phyloP scores from a whole-genome alignment of 2,797 vertebrate species.

The Onychomys leucogaster region DNA sequence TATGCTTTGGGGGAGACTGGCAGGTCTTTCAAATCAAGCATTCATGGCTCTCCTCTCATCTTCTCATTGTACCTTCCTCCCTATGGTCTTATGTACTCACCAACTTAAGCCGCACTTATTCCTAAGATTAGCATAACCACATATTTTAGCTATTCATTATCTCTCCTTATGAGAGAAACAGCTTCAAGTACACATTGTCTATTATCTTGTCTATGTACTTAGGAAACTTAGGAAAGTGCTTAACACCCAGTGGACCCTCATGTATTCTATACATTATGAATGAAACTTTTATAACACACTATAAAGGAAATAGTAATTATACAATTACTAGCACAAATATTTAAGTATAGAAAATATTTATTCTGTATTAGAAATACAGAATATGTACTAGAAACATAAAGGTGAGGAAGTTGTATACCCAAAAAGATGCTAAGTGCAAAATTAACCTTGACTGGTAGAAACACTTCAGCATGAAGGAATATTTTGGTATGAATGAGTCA shows the following conservation, averaged over 20 bases:
- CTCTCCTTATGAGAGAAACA: background rate
- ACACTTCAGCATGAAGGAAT: background rate
- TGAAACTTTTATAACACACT: background rate
- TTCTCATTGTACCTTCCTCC: background rate
- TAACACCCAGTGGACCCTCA: background rate
- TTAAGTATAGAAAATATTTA: background rate
- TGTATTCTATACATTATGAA: background rate
- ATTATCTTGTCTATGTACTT: background rate
- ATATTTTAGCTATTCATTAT: background rate
- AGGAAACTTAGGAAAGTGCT: background rate
- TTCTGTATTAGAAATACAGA: background rate
- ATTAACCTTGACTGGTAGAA: conserved; percentile 19
- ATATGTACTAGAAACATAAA: background rate
- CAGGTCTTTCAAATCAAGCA: background rate
- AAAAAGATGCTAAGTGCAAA: background rate
- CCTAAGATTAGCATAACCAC: background rate
- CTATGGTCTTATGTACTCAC: background rate
- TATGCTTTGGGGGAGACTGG: background rate
- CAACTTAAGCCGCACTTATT: background rate
- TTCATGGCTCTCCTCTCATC: background rate
- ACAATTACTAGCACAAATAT: background rate
- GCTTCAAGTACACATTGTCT: background rate
- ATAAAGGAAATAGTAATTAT: background rate
- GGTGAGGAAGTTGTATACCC: background rate
- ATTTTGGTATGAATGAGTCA: background rate